Evolutionary conservation across 2,797 vertebrate species (phyloP), one percentile per base, ranked within the genome.

Genomic region (Pipistrellus nathusii): DNA sequence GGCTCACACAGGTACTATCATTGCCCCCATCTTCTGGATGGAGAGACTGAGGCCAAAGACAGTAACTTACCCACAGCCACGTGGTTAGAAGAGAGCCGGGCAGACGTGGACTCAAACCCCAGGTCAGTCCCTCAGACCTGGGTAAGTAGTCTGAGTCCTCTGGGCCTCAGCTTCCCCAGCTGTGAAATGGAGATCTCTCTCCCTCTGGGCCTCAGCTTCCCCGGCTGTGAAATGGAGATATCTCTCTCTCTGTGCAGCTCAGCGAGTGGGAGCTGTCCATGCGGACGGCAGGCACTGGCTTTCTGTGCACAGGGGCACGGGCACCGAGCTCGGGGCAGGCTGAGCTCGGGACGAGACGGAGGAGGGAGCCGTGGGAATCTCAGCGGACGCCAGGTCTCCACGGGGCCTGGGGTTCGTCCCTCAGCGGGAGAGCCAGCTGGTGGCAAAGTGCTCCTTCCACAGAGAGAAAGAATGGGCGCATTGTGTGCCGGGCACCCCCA

Each of bases 311-410:
- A 46, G 11, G 46, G 21, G n/a, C 44, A 62, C 0, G 1, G 55
- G 57, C 21, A 10, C 18, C 1, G 2, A 15, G 59, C 8, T 14
- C 0, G 0, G 5, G 18, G 48, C 9, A 17, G 17, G 25, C 14
- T 0, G 20, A 51, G 20, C 59, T 48, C 73, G 3, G 46, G 53
- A 17, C 32, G 0, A 5, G 23, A 14, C 6, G 27, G 71, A 35
- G 17, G 27, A 44, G 21, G 44, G 27, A 6, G 30, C 0, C 0
- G 15, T 10, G 11, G 12, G 4, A 12, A 0, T 64, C 46, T n/a
- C 48, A 4, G 8, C 25, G 11, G 72, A 48, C 64, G 17, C n/a
- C 17, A 8, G 15, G 57, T 20, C 48, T 15, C 3, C 13, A n/a
- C 1, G 0, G 4, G 20, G 78, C 55, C 85, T 73, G 55, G 72